Percentiles rank a stretch among this genome's conserved stretches.
Conservation (phyloP, 2,797 vertebrate species). For the Adelosebastes latens region DNA sequence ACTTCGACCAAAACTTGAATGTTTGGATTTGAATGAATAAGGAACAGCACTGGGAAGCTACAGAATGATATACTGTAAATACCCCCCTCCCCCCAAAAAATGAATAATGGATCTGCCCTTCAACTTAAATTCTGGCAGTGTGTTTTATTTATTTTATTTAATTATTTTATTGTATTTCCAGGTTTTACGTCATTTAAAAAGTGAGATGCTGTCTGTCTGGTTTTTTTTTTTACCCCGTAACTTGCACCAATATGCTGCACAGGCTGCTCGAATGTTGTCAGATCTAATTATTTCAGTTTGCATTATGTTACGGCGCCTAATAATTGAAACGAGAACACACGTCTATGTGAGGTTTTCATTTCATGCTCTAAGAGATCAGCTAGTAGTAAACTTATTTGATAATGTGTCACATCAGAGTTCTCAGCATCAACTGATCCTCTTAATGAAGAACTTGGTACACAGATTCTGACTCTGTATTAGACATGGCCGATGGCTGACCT, state of each 20-base stretch:
- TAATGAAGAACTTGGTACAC: neutral
- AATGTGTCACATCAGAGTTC: neutral
- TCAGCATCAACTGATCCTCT: neutral
- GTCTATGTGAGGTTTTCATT: neutral
- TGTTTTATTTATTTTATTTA: neutral
- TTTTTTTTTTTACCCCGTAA: neutral
- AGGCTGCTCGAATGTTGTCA: slow-evolving; percentile 21
- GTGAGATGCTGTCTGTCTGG: neutral
- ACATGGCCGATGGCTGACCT: neutral
- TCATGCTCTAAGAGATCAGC: neutral
- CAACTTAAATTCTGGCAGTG: neutral
- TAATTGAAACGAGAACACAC: neutral
- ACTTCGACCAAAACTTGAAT: too few species aligned
- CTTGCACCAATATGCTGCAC: neutral
- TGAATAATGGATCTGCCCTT: too few species aligned
- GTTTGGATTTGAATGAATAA: too few species aligned
- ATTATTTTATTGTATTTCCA: neutral
- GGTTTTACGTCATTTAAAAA: neutral
- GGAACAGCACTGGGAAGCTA: too few species aligned
- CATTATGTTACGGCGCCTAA: neutral
- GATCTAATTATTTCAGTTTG: slow-evolving; percentile 34
- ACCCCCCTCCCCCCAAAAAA: accelerated
- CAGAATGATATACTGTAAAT: too few species aligned
- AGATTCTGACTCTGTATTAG: neutral
- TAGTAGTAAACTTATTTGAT: neutral